Percentiles rank a stretch among this genome's conserved stretches.
Evolutionary conservation across 2,113 vertebrate species (phyloP).

Genomic region (Elanus axillaris): DNA sequence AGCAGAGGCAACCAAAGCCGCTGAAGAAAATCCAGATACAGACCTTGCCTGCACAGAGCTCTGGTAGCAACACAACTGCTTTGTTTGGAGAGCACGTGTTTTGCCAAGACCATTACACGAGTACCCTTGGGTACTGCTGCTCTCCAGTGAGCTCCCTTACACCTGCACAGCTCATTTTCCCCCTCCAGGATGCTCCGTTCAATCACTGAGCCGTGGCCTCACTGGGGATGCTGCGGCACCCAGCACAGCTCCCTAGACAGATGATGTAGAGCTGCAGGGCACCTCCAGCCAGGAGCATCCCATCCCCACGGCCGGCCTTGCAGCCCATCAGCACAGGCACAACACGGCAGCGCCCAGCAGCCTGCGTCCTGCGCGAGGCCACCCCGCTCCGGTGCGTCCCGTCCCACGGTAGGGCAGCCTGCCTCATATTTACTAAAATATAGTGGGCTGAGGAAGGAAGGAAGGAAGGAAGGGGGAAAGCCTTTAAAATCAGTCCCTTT

Average conservation of each 20-base stretch:
- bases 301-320: not conserved
- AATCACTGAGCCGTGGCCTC: not conserved
- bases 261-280: not conserved
- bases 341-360: not conserved
- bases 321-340: not conserved
- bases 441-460: not conserved
- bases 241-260: not conserved
- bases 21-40: not conserved
- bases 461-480: not conserved
- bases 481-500: not conserved
- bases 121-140: not conserved
- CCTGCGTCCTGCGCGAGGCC: not conserved
- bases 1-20: not conserved
- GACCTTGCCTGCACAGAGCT: not conserved
- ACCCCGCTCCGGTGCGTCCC: not conserved
- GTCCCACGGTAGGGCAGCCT: not conserved
- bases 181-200: not conserved
- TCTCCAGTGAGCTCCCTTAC: not conserved
- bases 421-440: not conserved
- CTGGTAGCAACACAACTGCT: not conserved
- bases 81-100: not conserved
- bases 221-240: not conserved
- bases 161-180: not conserved
- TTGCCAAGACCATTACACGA: not conserved
- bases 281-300: not conserved